These are phyloP conservation scores for Ctenosaura bakeri DNA, from an alignment of 2,797 vertebrate genomes.

Conservation along the genomic window DNA sequence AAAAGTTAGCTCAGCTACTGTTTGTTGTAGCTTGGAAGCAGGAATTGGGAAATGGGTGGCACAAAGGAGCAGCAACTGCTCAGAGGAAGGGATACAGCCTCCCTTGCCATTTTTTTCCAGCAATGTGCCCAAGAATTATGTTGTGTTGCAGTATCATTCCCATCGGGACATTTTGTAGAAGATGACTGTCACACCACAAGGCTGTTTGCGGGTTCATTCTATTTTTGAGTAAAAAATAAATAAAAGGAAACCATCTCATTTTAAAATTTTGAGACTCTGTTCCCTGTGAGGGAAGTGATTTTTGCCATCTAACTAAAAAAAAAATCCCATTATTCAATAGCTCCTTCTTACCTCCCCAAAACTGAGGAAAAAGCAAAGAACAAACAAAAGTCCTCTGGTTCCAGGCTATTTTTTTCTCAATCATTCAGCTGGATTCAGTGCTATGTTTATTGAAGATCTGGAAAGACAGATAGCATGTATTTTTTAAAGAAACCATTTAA, in stretches of 20 bases:
- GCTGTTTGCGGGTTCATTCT: background rate
- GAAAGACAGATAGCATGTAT: too few relatives aligned
- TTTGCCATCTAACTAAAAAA: background rate
- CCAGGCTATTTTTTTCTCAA: background rate
- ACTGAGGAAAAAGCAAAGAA: background rate
- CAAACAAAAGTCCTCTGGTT: too few relatives aligned
- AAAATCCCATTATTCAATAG: background rate
- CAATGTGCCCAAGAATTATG: background rate
- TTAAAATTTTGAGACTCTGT: background rate
- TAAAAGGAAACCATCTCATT: background rate
- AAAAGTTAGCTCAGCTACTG: background rate
- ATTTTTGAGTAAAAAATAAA: background rate
- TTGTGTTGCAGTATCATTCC: background rate
- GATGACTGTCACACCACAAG: background rate
- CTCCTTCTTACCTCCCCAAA: background rate
- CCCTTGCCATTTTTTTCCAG: background rate
- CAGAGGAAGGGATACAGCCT: background rate
- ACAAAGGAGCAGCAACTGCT: background rate
- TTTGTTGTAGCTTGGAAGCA: background rate
- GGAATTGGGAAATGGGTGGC: background rate
- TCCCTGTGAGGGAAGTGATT: background rate
- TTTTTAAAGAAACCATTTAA: background rate
- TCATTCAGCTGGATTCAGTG: slow-evolving; percentile 25
- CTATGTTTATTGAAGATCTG: background rate
- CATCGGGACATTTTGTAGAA: background rate